These are phyloP conservation scores for Bombyx mandarina DNA, from an alignment of 1,140 invertebrate species.

Conservation along the genomic window DNA sequence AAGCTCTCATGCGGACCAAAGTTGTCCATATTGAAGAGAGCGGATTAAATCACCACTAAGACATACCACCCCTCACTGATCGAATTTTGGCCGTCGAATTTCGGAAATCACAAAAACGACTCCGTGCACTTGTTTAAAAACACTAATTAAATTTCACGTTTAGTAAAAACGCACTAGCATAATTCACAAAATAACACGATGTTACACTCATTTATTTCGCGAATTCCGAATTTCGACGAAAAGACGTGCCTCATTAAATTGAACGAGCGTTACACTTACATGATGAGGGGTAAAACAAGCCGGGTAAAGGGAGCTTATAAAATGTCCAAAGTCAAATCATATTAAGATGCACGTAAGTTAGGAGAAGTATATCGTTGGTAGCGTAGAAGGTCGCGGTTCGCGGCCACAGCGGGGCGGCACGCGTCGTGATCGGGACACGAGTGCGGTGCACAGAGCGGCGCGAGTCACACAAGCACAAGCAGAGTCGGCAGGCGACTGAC, in stretches of 20 bases:
- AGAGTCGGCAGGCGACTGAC: constrained; percentile 64
- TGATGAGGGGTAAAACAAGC: constrained; percentile 66
- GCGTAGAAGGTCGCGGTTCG: constrained; percentile 62
- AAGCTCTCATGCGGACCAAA: constrained; percentile 48
- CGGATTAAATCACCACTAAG: constrained; percentile 24
- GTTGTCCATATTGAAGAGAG: constrained; percentile 34
- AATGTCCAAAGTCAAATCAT: constrained; percentile 65
- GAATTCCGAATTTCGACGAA: constrained; percentile 63
- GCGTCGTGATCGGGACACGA: constrained; percentile 66
- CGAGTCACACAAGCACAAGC: constrained; percentile 69
- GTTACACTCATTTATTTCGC: constrained; percentile 44
- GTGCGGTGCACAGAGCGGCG: constrained; percentile 66
- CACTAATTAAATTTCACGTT: constrained; percentile 27
- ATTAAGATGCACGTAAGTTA: constrained; percentile 63
- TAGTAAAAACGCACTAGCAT: constrained; percentile 37
- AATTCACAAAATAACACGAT: constrained; percentile 64
- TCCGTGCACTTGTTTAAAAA: constrained; percentile 30
- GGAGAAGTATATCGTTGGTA: constrained; percentile 64
- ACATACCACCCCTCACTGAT: constrained; percentile 37
- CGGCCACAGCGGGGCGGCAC: constrained; percentile 63
- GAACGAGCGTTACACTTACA: constrained; percentile 66
- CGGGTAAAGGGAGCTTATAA: constrained; percentile 52
- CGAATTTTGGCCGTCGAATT: constrained; percentile 58
- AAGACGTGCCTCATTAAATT: constrained; percentile 42
- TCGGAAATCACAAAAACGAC: constrained; percentile 51